These are phyloP conservation scores for Periparus ater DNA, from an alignment of 2,797 vertebrate genomes.

Conservation along the genomic window DNA sequence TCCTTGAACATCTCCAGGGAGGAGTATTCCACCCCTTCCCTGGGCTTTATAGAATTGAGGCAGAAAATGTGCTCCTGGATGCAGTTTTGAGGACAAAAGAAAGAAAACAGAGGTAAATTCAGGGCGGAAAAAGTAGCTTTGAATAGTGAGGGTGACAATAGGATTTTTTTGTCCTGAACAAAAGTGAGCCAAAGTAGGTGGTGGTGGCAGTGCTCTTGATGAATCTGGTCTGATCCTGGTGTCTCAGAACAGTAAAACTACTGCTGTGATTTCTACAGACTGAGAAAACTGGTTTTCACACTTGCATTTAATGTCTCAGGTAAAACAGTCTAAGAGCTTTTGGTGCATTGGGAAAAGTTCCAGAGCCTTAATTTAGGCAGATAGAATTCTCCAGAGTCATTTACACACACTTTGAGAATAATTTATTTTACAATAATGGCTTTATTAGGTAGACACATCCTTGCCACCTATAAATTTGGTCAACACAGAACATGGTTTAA, in stretches of 20 bases:
- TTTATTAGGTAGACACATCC: not conserved
- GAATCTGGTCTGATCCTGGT: not conserved
- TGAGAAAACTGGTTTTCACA: not conserved
- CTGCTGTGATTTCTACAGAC: not conserved
- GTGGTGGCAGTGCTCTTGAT: not conserved
- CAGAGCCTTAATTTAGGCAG: not conserved
- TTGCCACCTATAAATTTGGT: not conserved
- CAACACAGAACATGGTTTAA: not conserved
- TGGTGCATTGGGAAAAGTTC: not conserved
- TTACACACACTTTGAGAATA: rapidly evolving
- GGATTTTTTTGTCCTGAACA: not conserved
- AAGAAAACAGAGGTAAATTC: not conserved
- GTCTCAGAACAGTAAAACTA: not conserved
- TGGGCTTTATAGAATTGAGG: not conserved
- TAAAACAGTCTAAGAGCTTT: not conserved
- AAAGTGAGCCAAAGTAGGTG: not conserved
- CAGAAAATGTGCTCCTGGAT: not conserved
- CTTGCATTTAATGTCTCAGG: not conserved
- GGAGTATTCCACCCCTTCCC: not conserved
- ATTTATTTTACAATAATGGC: not conserved
- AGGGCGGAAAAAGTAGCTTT: not conserved
- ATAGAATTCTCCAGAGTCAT: not conserved
- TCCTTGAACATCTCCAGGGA: not conserved
- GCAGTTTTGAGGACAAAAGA: not conserved
- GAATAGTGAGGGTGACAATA: not conserved